These are phyloP conservation scores for Cantharis rufa DNA, from an alignment of 2,888 invertebrate genomes.

Conservation along the genomic window DNA sequence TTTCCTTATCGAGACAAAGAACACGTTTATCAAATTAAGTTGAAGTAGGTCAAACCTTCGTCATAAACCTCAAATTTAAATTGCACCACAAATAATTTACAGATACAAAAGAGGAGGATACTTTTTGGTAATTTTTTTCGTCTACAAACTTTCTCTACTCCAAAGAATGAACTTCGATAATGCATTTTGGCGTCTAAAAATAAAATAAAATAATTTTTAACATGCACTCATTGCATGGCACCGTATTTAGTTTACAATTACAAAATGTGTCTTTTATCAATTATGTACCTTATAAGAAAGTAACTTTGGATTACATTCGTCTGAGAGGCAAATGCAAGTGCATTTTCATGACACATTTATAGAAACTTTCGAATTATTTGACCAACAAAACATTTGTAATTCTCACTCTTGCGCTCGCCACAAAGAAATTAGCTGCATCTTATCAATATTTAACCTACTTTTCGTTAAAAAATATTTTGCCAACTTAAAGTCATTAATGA, in stretches of 20 bases:
- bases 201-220: conserved; percentile 22
- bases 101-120: conserved; percentile 3
- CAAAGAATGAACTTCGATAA: conserved; percentile 31
- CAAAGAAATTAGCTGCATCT: conserved; percentile 19
- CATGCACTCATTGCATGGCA: conserved; percentile 29
- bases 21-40: conserved; percentile 24
- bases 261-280: background rate
- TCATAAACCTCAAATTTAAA: conserved; percentile 27
- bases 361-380: conserved; percentile 40
- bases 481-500: background rate
- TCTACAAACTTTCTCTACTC: conserved; percentile 37
- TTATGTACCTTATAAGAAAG: conserved; percentile 14
- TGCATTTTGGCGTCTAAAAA: conserved; percentile 35
- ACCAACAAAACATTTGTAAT: conserved; percentile 26
- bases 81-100: conserved; percentile 22
- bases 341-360: conserved; percentile 38
- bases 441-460: conserved; percentile 17
- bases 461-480: background rate
- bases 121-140: conserved; percentile 23
- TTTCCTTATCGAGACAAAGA: conserved; percentile 14
- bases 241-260: conserved; percentile 23
- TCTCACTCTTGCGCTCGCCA: conserved; percentile 8
- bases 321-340: conserved; percentile 28
- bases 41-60: conserved; percentile 25
- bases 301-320: conserved; percentile 25